Percentiles rank a stretch among this genome's conserved stretches.
Evolutionary conservation across 2,797 vertebrate genomes (phyloP).

Genomic region (Florisuga fusca): DNA sequence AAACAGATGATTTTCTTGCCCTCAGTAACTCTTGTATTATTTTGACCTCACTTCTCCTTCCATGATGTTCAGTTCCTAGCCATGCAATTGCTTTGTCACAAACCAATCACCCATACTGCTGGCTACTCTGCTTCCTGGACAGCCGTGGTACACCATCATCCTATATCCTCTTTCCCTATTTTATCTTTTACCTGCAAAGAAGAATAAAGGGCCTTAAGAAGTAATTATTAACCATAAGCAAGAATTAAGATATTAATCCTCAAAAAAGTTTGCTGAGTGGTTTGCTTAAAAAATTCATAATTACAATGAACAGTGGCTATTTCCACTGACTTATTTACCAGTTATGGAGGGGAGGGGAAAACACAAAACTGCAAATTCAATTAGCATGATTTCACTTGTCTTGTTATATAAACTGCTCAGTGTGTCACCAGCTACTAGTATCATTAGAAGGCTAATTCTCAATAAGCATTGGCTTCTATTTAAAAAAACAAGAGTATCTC

Average conservation of each 20-base stretch:
- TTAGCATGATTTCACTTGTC: background rate
- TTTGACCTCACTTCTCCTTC: background rate
- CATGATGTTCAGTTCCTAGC: background rate
- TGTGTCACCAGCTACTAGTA: background rate
- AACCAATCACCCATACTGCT: background rate
- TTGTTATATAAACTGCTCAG: background rate
- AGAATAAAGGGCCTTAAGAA: background rate
- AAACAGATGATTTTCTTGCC: background rate
- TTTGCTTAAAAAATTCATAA: background rate
- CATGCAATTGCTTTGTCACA: background rate
- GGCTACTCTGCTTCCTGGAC: background rate
- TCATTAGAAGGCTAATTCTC: slow-evolving; percentile 29
- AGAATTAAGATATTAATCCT: background rate
- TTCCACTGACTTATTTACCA: background rate
- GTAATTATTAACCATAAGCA: background rate
- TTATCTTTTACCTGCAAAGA: background rate
- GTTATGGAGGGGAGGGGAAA: background rate
- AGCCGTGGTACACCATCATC: background rate
- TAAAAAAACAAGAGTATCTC: background rate
- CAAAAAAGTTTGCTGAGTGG: background rate
- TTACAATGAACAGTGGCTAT: background rate
- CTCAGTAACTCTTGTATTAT: background rate
- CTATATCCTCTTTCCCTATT: background rate
- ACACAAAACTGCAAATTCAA: background rate
- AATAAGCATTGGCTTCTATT: background rate